These are phyloP conservation scores for Clanis bilineata DNA, from an alignment of 2,888 invertebrate genomes.

Conservation along the genomic window DNA sequence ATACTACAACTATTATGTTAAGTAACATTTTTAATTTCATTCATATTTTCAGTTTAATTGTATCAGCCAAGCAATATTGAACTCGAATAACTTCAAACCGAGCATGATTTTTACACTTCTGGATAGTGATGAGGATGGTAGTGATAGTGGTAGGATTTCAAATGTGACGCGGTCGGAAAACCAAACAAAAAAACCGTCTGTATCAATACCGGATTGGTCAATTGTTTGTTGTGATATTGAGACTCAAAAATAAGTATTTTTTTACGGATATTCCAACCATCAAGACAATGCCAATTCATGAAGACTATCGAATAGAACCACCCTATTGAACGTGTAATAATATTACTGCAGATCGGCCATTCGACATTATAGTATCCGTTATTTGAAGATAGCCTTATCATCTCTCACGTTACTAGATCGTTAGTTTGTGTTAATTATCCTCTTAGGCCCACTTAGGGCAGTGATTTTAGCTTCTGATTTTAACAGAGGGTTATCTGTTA, in stretches of 20 bases:
- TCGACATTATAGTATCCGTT: background rate
- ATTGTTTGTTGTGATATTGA: background rate
- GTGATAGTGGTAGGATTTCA: constrained; percentile 3
- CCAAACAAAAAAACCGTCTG: constrained; percentile 13
- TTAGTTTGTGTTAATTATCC: background rate
- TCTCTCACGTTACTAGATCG: background rate
- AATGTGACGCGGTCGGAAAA: constrained; percentile 2
- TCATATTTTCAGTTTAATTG: no score
- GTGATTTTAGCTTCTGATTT: background rate
- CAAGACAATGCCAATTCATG: no score
- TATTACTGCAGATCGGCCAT: background rate
- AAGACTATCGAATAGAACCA: no score
- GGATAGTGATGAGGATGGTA: no score
- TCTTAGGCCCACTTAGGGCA: background rate
- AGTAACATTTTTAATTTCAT: no score
- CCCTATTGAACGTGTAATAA: background rate
- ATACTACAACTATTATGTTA: no score
- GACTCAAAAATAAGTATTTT: no score
- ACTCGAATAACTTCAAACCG: no score
- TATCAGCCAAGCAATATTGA: no score
- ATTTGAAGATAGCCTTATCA: background rate
- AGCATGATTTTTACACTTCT: background rate
- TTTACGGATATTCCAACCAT: no score
- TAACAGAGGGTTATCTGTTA: background rate
- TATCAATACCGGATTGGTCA: constrained; percentile 11